Conservation (phyloP, 35 echinoderm and acorn worm species). For the Chiridota heheva region DNA sequence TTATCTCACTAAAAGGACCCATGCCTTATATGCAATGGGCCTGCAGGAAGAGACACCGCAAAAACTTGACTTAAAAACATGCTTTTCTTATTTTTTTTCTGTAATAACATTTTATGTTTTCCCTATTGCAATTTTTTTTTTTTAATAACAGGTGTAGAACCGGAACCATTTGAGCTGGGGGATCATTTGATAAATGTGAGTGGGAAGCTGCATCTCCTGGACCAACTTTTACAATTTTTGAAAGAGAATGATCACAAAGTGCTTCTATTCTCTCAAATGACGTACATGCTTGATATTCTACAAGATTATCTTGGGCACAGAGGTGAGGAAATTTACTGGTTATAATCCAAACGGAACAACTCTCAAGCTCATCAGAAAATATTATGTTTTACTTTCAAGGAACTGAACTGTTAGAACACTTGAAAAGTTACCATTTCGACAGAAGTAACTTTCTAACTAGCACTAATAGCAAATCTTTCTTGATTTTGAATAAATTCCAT, state of each 20-base stretch:
- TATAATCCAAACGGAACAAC: not conserved
- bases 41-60: too few species aligned
- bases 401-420: not conserved
- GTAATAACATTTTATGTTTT: too few species aligned
- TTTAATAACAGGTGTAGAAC: constrained; percentile 93
- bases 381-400: not conserved
- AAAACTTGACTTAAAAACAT: not conserved
- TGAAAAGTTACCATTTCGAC: too few species aligned
- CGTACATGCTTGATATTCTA: constrained; percentile 83
- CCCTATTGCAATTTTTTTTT: too few species aligned
- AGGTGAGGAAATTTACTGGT: constrained; percentile 42
- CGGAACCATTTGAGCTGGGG: constrained; percentile 95
- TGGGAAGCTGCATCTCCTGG: constrained; percentile 91
- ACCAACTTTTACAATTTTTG: constrained; percentile 78
- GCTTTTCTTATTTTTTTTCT: too few species aligned
- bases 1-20: too few species aligned
- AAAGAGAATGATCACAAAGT: constrained; percentile 86
- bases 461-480: too few species aligned
- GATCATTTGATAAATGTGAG: constrained; percentile 85
- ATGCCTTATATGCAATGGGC: too few species aligned
- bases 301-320: constrained; percentile 89
- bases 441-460: too few species aligned
- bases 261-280: constrained; percentile 91
- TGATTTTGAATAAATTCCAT: too few species aligned
- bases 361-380: not conserved